These are phyloP conservation scores for Formica exsecta DNA, from an alignment of 1,140 invertebrate species.

Conservation along the genomic window DNA sequence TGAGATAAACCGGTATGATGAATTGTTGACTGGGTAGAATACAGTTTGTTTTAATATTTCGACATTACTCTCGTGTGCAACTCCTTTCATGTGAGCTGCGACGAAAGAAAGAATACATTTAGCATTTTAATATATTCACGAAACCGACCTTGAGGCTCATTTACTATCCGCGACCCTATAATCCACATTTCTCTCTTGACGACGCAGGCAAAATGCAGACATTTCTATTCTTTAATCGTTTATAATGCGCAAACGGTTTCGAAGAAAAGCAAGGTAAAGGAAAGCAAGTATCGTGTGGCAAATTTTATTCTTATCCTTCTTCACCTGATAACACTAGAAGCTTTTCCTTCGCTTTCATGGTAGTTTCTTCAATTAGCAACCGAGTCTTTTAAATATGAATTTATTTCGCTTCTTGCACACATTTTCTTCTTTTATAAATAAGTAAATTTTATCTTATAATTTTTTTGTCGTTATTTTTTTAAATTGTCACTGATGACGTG, in stretches of 20 bases:
- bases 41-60: slow-evolving; percentile 67
- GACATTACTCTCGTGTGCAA: slow-evolving; percentile 46
- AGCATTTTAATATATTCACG: slow-evolving; percentile 57
- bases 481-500: neutral
- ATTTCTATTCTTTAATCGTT: slow-evolving; percentile 19
- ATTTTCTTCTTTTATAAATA: neutral
- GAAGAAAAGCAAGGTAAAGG: slow-evolving; percentile 63
- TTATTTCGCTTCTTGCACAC: neutral
- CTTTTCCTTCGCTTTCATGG: neutral
- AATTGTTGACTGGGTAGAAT: slow-evolving; percentile 54
- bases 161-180: slow-evolving; percentile 45
- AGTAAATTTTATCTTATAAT: neutral
- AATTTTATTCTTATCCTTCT: slow-evolving; percentile 65
- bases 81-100: slow-evolving; percentile 8
- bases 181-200: slow-evolving; percentile 61
- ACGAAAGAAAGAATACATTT: slow-evolving; percentile 33
- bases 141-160: slow-evolving; percentile 49
- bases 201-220: slow-evolving; percentile 48
- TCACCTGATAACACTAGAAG: slow-evolving; percentile 6
- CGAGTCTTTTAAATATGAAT: neutral
- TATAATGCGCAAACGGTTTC: slow-evolving; percentile 31
- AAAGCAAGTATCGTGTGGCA: slow-evolving; percentile 32
- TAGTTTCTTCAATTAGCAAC: slow-evolving; percentile 38
- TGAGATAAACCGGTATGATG: slow-evolving; percentile 40
- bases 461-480: neutral